Percentiles rank a stretch among this genome's conserved stretches.
Evolutionary conservation across 2,888 invertebrate genomes (phyloP).

Genomic region (Pediacus dermestoides): DNA sequence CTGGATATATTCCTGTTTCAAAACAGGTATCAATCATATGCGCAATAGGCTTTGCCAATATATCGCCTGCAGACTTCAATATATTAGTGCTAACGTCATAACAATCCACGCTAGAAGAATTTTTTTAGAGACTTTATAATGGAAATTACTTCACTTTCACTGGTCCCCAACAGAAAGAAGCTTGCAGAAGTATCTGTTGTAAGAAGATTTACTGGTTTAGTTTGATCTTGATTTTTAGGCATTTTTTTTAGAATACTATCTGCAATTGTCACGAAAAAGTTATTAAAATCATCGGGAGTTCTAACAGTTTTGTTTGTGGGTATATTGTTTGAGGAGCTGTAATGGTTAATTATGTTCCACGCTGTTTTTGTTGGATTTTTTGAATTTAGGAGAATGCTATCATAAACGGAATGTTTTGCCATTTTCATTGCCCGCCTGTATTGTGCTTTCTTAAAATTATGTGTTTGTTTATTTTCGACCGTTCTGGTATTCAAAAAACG

Average conservation of each 20-base stretch:
- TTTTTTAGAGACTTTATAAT: no score
- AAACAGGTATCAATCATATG: not conserved
- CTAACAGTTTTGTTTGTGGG: no score
- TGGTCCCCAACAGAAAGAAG: no score
- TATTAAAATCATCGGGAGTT: no score
- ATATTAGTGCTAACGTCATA: not conserved
- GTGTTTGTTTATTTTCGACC: not conserved
- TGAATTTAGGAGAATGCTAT: not conserved
- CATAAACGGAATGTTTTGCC: not conserved
- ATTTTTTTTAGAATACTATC: no score
- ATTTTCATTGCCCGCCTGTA: not conserved
- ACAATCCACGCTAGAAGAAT: constrained; percentile 1
- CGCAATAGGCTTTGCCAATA: not conserved
- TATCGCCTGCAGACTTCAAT: not conserved
- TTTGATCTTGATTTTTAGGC: no score
- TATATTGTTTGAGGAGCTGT: no score
- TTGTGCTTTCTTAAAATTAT: not conserved
- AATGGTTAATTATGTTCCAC: no score
- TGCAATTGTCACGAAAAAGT: no score
- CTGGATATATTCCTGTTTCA: not conserved
- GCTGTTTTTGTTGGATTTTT: constrained; percentile 2
- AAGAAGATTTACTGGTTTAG: no score
- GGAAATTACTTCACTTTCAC: no score
- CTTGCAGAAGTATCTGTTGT: no score
- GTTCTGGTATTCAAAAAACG: not conserved